Evolutionary conservation across 1,140 invertebrate species (phyloP), one percentile per base, ranked within the genome.

Genomic region (Drosophila elegans): DNA sequence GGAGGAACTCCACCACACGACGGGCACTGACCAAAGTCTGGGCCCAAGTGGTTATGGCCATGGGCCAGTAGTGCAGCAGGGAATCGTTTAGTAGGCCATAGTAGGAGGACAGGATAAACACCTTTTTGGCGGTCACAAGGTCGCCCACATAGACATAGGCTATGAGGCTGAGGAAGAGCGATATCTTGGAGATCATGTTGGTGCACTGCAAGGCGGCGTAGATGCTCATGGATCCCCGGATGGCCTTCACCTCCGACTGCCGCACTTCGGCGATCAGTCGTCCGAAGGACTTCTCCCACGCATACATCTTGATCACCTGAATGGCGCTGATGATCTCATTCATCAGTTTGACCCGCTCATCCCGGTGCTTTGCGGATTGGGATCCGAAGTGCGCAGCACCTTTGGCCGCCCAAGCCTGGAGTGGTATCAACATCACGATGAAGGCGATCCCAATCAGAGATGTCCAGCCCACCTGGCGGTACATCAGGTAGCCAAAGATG

Each of bases 281-380:
- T 1, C 94, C 94, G 74, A 96, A 96, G 0, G 95, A 94, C 72
- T 95, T 94, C 84, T 96, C 96, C 96, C 96, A 96, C 0, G 95
- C 94, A 88, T 96, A 96, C 96, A 97, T 96, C 93, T 97, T 97
- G 64, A 97, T 97, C 13, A 97, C 95, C 84, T 95, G 94, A 12
- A 95, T 95, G 4, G 95, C 95, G 1, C 93, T 94, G 4, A 98
- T 95, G 39, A 98, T 96, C 84, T 97, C 97, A 78, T 96, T 97
- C 94, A 97, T 97, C 9, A 97, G 92, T 11, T 96, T 93, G 0
- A 97, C 95, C 16, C 97, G 93, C 78, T 96, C 95, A 90, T 98
- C 97, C 0, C 96, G 97, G 10, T 95, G 92, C 29, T 94, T 91
- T 0, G 96, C 95, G 1, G 95, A 96, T 71, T 94, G 93, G 4